phyloP scores from a whole-genome alignment of 1,140 invertebrate species.

The Anadara kagoshimensis region DNA sequence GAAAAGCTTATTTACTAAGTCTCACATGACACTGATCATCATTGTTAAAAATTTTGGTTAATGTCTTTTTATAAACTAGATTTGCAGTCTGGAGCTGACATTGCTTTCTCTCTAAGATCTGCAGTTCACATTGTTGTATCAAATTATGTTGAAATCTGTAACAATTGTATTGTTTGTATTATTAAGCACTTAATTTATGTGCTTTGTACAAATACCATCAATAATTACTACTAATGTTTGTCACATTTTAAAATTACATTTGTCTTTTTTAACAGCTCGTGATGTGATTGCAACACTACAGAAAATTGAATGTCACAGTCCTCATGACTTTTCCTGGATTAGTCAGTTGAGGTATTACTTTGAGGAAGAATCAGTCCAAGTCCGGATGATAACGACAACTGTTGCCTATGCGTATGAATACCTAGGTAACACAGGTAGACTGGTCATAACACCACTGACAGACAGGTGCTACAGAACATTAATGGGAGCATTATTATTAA shows the following conservation, averaged over 20 bases:
- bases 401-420: conserved; percentile 73
- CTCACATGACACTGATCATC: too few relatives aligned
- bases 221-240: too few relatives aligned
- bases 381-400: conserved; percentile 72
- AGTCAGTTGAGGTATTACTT: conserved; percentile 73
- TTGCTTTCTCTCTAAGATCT: too few relatives aligned
- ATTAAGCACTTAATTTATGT: too few relatives aligned
- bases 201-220: too few relatives aligned
- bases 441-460: conserved; percentile 73
- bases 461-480: conserved; percentile 74
- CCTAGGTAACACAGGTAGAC: conserved; percentile 69
- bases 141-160: too few relatives aligned
- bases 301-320: conserved; percentile 49
- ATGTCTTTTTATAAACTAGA: too few relatives aligned
- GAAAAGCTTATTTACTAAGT: too few relatives aligned
- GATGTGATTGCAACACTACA: conserved; percentile 81
- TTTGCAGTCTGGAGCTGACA: too few relatives aligned
- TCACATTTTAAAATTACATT: neutral
- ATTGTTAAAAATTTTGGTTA: too few relatives aligned
- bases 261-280: conserved; percentile 77
- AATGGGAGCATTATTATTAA: conserved; percentile 74
- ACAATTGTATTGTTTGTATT: too few relatives aligned
- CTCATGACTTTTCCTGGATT: conserved; percentile 73
- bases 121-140: too few relatives aligned
- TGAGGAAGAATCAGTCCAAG: conserved; percentile 53